Evolutionary conservation across 2,113 vertebrate genomes (phyloP), one percentile per base, ranked within the genome.

Genomic region (Tricholaema leucomelas): DNA sequence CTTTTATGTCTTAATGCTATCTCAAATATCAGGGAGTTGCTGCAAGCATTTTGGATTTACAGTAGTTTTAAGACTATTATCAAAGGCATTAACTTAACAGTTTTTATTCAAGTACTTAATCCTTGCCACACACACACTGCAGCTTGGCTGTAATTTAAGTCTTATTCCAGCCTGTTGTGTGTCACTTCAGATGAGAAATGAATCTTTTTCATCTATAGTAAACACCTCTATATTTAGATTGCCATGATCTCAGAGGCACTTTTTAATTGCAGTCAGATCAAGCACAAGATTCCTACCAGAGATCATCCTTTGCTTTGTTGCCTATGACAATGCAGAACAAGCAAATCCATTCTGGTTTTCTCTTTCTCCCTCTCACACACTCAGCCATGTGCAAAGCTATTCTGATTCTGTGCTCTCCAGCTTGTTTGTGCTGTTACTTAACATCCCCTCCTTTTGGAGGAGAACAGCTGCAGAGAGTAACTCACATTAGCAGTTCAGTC

Each of bases 141-240:
- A 89, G 8, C 40, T 85, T 87, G 18, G 13, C 12, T 55, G 28
- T 61, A 74, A 91, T 64, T 87, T 52, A 66, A 87, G 63, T 24
- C 20, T 67, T 79, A 31, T 90, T 70, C 28, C 24, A 80, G 4
- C 2, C 58, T 67, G 18, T 67, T 31, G 35, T 18, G 2, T 74
- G 83, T 85, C 87, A 28, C 21, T 90, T 78, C 66, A 81, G 56
- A 64, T 46, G 69, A 79, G 87, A 93, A 91, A 93, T 18, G 77
- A 59, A 42, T 23, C 30, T 48, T 86, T 88, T 92, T 70, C 18
- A 71, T 61, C 40, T 73, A 2, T 63, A 85, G 59, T 72, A 85
- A 89, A 63, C 52, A 67, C 33, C 21, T 88, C 76, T 83, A 66
- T 69, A 76, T 79, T 92, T 92, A 91, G 50, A 63, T 52, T 86